Evolutionary conservation across 2,113 vertebrate genomes (phyloP).

Genomic region (Anseranas semipalmata): DNA sequence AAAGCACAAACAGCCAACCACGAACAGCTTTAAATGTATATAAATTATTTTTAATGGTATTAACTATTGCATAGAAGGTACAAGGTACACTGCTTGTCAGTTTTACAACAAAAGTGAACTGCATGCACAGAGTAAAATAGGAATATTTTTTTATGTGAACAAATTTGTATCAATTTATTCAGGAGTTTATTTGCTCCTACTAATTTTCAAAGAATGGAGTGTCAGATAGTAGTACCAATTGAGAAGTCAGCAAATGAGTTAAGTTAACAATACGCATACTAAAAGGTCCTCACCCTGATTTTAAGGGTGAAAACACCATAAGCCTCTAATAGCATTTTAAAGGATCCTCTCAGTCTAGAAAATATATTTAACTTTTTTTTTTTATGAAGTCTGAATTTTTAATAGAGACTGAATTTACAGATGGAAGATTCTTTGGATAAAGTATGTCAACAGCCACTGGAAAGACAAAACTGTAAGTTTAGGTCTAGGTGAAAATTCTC

Average conservation of each 20-base stretch:
- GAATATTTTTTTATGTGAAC: neutral
- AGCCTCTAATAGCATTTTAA: neutral
- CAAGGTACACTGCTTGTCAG: neutral
- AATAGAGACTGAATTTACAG: neutral
- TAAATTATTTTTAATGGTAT: neutral
- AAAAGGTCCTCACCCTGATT: neutral
- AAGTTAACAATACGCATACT: neutral
- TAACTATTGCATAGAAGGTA: neutral
- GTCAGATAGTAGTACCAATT: neutral
- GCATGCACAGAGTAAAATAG: neutral
- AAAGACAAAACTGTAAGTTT: neutral
- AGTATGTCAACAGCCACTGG: neutral
- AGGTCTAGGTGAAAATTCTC: neutral
- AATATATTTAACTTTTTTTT: neutral
- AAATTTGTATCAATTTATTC: neutral
- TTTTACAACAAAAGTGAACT: neutral
- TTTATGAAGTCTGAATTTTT: neutral
- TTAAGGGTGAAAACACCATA: neutral
- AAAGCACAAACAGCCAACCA: neutral
- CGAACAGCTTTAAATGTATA: neutral
- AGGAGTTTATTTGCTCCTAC: neutral
- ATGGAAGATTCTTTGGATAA: neutral
- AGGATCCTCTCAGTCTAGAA: neutral
- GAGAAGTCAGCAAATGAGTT: neutral
- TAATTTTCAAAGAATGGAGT: neutral